Conservation (phyloP, 2,888 invertebrate genomes). For the Oasisia sp. region DNA sequence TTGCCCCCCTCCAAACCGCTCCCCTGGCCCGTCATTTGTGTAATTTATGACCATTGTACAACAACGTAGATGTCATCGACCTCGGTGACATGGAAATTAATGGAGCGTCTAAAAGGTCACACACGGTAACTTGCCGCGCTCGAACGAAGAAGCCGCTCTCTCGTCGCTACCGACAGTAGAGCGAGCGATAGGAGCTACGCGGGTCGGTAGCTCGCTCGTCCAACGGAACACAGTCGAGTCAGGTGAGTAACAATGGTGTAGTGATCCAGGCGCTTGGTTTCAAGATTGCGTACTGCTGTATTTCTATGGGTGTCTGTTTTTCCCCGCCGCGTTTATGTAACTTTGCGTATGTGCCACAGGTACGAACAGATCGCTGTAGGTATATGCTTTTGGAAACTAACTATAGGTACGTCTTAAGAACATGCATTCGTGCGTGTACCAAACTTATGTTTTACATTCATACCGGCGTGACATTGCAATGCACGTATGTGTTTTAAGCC, state of each 20-base stretch:
- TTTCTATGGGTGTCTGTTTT: background rate
- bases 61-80: background rate
- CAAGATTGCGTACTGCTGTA: background rate
- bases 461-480: background rate
- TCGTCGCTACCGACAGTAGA: background rate
- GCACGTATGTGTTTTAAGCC: background rate
- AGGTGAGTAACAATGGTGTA: background rate
- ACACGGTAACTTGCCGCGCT: background rate
- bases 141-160: background rate
- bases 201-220: background rate
- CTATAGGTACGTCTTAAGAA: background rate
- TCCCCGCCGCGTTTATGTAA: background rate
- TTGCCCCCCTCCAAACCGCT: too few species aligned
- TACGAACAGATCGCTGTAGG: background rate
- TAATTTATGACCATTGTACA: background rate
- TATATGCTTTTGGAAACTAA: background rate
- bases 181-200: background rate
- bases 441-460: background rate
- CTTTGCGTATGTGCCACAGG: background rate
- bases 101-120: background rate
- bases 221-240: background rate
- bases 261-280: background rate
- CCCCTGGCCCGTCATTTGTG: too few species aligned
- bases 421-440: background rate
- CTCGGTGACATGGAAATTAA: background rate